Conservation (phyloP, 2,888 invertebrate species). For the Cephus pulcher region DNA sequence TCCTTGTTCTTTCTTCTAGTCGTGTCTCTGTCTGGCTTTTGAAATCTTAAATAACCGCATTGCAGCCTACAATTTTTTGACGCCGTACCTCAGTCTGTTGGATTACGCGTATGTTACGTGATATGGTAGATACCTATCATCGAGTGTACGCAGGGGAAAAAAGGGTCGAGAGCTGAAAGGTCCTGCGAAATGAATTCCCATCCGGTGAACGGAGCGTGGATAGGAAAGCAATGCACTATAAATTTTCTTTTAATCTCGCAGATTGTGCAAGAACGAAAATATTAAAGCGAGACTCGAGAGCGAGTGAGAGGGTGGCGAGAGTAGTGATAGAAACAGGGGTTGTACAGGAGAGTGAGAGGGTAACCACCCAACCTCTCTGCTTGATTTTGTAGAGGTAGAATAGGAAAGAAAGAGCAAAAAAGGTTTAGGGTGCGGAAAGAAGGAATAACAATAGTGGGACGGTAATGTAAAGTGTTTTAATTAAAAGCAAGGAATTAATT, state of each 20-base stretch:
- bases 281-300: slow-evolving; percentile 36
- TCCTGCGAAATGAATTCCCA: slow-evolving; percentile 48
- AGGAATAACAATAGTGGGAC: slow-evolving; percentile 20
- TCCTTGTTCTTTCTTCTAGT: not conserved
- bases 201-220: slow-evolving; percentile 3
- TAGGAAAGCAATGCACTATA: slow-evolving; percentile 44
- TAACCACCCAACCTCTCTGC: not conserved
- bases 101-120: not conserved
- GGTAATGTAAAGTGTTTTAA: slow-evolving; percentile 34
- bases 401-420: slow-evolving; percentile 9
- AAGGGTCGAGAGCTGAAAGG: slow-evolving; percentile 49
- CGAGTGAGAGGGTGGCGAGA: not conserved
- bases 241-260: slow-evolving; percentile 60
- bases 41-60: not conserved
- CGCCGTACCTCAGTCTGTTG: not conserved
- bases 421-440: slow-evolving; percentile 12
- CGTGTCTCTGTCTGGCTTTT: not conserved
- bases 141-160: not conserved
- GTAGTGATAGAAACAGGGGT: not conserved
- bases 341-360: slow-evolving; percentile 6
- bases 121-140: not conserved
- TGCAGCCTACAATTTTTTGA: not conserved
- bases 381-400: slow-evolving; percentile 6
- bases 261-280: slow-evolving; percentile 50
- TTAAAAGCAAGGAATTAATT: slow-evolving; percentile 40